Percentiles rank a stretch among this genome's conserved stretches.
These are phyloP conservation scores for Apamea epomidion DNA, from an alignment of 2,888 invertebrate species.

Conservation along the genomic window DNA sequence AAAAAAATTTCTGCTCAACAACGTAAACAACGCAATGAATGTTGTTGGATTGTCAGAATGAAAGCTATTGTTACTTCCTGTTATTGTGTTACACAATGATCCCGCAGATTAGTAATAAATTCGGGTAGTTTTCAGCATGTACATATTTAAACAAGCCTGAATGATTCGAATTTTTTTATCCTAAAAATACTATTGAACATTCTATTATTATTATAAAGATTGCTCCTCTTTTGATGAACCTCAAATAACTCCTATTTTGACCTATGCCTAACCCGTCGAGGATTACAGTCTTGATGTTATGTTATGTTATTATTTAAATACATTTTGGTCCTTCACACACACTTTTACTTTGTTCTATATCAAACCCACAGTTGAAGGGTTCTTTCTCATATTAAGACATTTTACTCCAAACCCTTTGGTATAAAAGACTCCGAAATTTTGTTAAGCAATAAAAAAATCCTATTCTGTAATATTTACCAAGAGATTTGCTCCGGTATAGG, in stretches of 20 bases:
- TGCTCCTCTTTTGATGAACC: too few species aligned
- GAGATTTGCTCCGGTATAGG: neutral
- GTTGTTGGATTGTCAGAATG: too few species aligned
- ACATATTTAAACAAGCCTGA: too few species aligned
- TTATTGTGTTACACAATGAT: too few species aligned
- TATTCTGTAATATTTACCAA: slow-evolving; percentile 26
- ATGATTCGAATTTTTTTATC: too few species aligned
- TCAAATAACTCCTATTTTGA: neutral
- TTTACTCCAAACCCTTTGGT: neutral
- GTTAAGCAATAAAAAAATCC: slow-evolving; percentile 28
- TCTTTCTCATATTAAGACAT: neutral
- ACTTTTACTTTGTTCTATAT: neutral
- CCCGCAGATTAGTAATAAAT: too few species aligned
- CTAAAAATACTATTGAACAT: too few species aligned
- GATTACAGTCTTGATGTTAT: neutral
- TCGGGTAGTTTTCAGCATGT: too few species aligned
- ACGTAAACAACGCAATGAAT: too few species aligned
- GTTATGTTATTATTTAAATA: neutral
- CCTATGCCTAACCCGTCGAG: neutral
- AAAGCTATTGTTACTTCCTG: too few species aligned
- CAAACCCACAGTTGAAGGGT: neutral
- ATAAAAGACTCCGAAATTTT: slow-evolving; percentile 7
- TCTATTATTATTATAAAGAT: too few species aligned
- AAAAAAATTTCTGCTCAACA: too few species aligned
- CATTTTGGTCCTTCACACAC: neutral